Evolutionary conservation across 1,140 invertebrate genomes (phyloP).

Genomic region (Euura saliciscinereae): DNA sequence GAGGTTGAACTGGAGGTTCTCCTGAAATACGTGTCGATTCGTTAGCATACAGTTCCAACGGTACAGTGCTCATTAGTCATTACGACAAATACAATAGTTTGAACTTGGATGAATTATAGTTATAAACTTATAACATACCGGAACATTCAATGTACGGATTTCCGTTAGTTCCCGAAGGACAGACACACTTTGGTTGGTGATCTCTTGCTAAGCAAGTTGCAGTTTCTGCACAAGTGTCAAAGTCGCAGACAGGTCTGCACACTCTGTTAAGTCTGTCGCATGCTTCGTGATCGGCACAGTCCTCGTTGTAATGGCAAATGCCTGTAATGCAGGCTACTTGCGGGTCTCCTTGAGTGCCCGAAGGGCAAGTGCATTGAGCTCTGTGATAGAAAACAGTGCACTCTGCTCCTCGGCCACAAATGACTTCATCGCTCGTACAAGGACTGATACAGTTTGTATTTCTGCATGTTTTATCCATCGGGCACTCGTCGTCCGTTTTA

Average conservation of each 20-base stretch:
- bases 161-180: slow-evolving; percentile 74
- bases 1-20: slow-evolving; percentile 51
- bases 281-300: slow-evolving; percentile 84
- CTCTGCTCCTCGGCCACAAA: slow-evolving; percentile 80
- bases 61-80: too few species aligned
- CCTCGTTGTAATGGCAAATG: slow-evolving; percentile 87
- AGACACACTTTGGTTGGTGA: slow-evolving; percentile 81
- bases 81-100: too few species aligned
- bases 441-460: slow-evolving; percentile 82
- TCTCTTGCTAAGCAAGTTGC: slow-evolving; percentile 75
- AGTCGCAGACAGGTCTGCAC: slow-evolving; percentile 82
- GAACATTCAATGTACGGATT: slow-evolving; percentile 81
- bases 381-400: slow-evolving; percentile 77
- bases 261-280: slow-evolving; percentile 85
- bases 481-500: slow-evolving; percentile 80
- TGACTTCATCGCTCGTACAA: slow-evolving; percentile 66
- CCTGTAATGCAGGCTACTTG: slow-evolving; percentile 80
- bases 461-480: slow-evolving; percentile 82
- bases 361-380: slow-evolving; percentile 81
- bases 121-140: slow-evolving; percentile 40
- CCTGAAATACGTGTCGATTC: neutral
- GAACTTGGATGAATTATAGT: too few species aligned
- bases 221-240: slow-evolving; percentile 75
- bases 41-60: too few species aligned
- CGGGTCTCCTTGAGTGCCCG: slow-evolving; percentile 84